Base-by-base conservation (phyloP, 1,140 invertebrate species). In the Pseudomyrmex flavicornis region DNA sequence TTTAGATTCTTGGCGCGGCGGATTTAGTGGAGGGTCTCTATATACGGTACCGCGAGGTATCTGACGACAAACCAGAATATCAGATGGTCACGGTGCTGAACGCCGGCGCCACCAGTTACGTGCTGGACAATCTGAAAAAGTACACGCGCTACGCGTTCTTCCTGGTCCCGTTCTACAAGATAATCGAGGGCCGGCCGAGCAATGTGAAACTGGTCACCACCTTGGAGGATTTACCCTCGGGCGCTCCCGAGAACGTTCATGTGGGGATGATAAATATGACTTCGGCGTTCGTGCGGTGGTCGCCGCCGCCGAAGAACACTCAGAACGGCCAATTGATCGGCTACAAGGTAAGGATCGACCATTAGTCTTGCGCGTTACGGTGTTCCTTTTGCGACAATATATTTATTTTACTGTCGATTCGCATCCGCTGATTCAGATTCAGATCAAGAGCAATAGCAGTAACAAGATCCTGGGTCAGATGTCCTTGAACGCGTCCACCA, bases 71-170 rank as follows among this genome's bases (percentile, higher is more conserved):
- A 93, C 95, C 95, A 0, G 96, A 96, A 86, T 97, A 96, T 90
- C 96, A 96, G 87, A 97, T 97, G 92, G 94, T 97, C 7, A 97
- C 96, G 0, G 96, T 97, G 0, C 93, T 96, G 69, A 96, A 96
- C 88, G 95, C 96, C 58, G 95, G 95, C 1, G 95, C 96, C 1
- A 96, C 96, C 3, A 95, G 94, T 22, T 96, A 97, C 91, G 95
- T 97, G 1, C 94, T 98, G 1, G 95, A 95, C 4, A 97, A 97
- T 89, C 94, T 99, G 20, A 96, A 96, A 73, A 98, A 98, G 88
- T 98, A 96, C 90, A 98, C 97, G 9, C 97, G 97, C 89, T 98
- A 98, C 91, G 97, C 98, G 93, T 97, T 98, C 89, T 98, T 98
- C 88, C 95, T 98, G 20, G 97, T 97, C n/a, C 97, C 98, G 61